phyloP scores from a whole-genome alignment of 2,113 vertebrate genomes.

The Deroptyus accipitrinus region DNA sequence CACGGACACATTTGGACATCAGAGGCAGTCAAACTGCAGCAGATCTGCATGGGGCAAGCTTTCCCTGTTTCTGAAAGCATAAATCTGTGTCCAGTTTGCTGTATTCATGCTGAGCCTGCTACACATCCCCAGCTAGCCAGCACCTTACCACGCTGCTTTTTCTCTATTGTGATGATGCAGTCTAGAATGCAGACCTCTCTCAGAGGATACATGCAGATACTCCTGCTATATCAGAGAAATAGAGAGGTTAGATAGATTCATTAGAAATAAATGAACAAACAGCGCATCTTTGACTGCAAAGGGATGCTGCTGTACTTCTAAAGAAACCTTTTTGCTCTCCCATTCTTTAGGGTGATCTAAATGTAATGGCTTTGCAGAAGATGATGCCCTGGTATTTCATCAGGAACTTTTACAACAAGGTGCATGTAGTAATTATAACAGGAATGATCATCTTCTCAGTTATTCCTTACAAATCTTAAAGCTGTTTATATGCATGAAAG shows the following conservation, averaged over 20 bases:
- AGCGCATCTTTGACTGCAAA: background rate
- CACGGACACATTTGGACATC: background rate
- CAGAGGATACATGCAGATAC: background rate
- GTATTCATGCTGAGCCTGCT: background rate
- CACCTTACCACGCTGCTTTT: rapidly evolving
- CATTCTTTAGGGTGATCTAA: background rate
- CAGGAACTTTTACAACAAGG: background rate
- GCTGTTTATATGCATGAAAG: background rate
- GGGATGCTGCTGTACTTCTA: background rate
- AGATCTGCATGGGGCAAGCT: background rate
- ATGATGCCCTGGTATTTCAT: background rate
- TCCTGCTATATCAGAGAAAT: background rate
- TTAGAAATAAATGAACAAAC: background rate
- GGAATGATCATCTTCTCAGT: background rate
- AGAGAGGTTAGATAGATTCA: background rate
- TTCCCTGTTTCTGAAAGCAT: background rate
- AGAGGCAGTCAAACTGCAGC: background rate
- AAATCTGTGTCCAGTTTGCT: background rate
- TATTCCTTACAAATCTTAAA: background rate
- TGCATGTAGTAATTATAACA: background rate
- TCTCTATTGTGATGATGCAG: background rate
- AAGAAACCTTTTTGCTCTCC: background rate
- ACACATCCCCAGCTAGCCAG: no score
- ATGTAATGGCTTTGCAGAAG: no score
- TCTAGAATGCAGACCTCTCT: background rate